These are phyloP conservation scores for Amazona guildingii DNA, from an alignment of 2,113 vertebrate species.

Conservation along the genomic window DNA sequence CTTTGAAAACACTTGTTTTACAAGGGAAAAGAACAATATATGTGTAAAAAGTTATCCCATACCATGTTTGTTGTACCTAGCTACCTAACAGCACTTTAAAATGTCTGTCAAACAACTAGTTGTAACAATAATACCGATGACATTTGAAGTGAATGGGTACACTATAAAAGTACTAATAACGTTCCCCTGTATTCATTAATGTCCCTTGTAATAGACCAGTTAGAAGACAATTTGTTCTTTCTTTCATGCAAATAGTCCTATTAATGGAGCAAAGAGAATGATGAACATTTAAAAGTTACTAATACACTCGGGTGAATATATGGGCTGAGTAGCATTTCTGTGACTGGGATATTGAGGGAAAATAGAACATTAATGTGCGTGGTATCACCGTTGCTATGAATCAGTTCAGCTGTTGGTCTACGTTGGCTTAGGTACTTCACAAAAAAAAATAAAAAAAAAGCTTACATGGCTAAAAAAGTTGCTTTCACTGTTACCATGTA, in stretches of 20 bases:
- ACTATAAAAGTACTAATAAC: conserved; percentile 37
- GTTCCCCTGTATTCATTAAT: conserved; percentile 52
- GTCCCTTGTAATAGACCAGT: conserved; percentile 46
- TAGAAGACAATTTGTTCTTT: conserved; percentile 63
- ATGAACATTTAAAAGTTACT: conserved; percentile 54
- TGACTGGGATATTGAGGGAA: not conserved
- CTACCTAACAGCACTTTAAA: not conserved
- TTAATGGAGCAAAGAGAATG: conserved; percentile 46
- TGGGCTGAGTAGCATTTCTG: not conserved
- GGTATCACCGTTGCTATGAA: not conserved
- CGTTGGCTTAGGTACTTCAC: not conserved
- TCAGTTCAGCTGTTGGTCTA: not conserved
- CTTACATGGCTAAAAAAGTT: not conserved
- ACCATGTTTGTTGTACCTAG: not conserved
- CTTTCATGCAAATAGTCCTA: conserved; percentile 51
- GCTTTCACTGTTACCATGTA: not conserved
- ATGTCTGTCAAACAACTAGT: not conserved
- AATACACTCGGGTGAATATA: conserved; percentile 46
- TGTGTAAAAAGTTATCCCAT: not conserved
- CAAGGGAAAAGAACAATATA: not conserved
- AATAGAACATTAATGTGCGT: not conserved
- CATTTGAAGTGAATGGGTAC: not conserved
- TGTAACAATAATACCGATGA: not conserved
- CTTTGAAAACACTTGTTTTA: not conserved
- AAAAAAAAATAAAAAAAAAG: not conserved